Evolutionary conservation across 1,140 invertebrate species (phyloP), one percentile per base, ranked within the genome.

Genomic region (Lutraria rhynchaena): DNA sequence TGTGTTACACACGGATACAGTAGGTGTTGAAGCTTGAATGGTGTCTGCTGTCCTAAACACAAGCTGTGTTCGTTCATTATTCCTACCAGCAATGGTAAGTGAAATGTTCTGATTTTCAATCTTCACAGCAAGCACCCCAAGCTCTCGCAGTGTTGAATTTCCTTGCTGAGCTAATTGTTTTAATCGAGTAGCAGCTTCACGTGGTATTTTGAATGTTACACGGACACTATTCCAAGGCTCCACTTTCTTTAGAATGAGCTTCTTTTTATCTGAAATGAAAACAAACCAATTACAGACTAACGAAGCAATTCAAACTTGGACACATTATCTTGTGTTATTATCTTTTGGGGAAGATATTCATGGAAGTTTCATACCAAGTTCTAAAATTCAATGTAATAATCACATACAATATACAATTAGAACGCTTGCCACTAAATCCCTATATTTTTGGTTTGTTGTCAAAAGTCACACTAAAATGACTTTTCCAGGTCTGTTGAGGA

Each of bases 161-260:
- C 97, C 97, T 91, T 96, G 95, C 90, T 96, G 95, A 80, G 98
- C 98, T 89, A 99, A 93, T 91, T 97, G 96, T 88, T 97, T 95
- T 88, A 99, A 94, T 86, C 96, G 95, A 87, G 96, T 93, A 86
- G 98, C 98, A 90, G 98, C 98, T 93, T 98, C 98, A 91, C 96
- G 95, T 85, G 98, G 97, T 93, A 99, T 97, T 89, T 97, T 97
- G 94, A 99, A 96, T 92, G 97, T 99, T 91, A 99, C 97, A 93
- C 97, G 95, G 86, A 99, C 98, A 89, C 97, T 98, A 94, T 99
- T 98, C 97, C 97, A 99, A 94, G 98, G 98, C 95, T 99, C 98
- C 93, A 99, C 96, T 94, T 99, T 96, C 85, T 95, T 94, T 75
- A 96, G 46, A 51, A 90, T 88, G 57, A 92, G 70, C 84, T 91